Base-by-base conservation (phyloP, 2,888 invertebrate species). In the Meloe dianella region DNA sequence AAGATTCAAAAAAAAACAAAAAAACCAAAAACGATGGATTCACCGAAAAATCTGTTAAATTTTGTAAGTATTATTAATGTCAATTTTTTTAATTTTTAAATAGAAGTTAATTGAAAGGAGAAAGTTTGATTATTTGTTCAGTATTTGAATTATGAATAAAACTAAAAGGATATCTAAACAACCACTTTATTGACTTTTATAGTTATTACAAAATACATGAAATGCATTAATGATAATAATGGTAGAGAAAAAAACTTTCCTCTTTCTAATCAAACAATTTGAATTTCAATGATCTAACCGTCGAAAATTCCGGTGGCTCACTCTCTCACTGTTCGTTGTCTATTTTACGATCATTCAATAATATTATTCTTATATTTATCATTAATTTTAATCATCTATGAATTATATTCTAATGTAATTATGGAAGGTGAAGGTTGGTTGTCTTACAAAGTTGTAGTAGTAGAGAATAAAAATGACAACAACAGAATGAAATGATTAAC, bases 381-480 rank as follows among this genome's bases (percentile, higher is more conserved):
- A 30, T 30, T 30, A 9, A 30, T 30, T 30, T 30, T n/a, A n/a
- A n/a, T n/a, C 2, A 35, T 35, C 14, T 35, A 14, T 35, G 35
- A 9, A 47, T 47, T 47, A 20, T 47, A 20, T 17, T 41, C 17
- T 10, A 8, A 47, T 47, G 8, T 6, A 47, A 20, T 47, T 9
- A 4, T 17, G n/a, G 47, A 47, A 47, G 47, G 47, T 47, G 47
- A 47, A 47, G 47, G 47, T 47, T 47, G 38, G 10, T 41, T 41
- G 12, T n/a, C n/a, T 14, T n/a, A n/a, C 12, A 14, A 38, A 17
- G n/a, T n/a, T 5, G 7, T 41, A 5, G 41, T 35, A 35, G 35
- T 32, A 32, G 8, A 32, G 2, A 32, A 32, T 32, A 32, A 10
- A 32, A 32, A 32, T 32, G n/a, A 41, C n/a, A n/a, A 7, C 4